Evolutionary conservation across 2,888 invertebrate genomes (phyloP).

Genomic region (Oxystoma pomonae): DNA sequence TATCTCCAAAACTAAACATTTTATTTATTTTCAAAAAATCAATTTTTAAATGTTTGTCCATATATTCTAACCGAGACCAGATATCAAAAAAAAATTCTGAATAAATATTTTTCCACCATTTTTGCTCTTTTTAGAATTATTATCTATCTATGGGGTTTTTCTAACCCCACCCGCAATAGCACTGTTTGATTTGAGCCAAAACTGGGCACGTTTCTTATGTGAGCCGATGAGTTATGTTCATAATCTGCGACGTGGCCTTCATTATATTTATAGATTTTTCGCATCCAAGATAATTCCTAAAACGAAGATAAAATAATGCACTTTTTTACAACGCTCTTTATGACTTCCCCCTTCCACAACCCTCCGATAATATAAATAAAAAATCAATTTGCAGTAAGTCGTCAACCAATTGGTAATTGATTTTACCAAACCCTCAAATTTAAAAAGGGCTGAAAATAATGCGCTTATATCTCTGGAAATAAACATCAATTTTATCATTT

Average conservation of each 20-base stretch:
- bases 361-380: neutral
- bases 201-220: neutral
- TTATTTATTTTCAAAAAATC: neutral
- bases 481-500: neutral
- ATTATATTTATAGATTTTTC: no score
- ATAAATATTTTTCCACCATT: neutral
- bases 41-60: neutral
- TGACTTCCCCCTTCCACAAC: neutral
- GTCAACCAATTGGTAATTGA: neutral
- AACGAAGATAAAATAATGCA: no score
- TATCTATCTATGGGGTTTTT: neutral
- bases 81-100: neutral
- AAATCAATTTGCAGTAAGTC: neutral
- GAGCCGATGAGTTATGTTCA: neutral
- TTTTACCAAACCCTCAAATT: neutral
- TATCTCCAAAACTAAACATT: neutral
- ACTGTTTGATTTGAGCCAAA: no score
- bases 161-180: no score
- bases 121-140: neutral
- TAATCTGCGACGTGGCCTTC: neutral
- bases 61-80: neutral
- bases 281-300: no score
- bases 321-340: no score
- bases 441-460: neutral
- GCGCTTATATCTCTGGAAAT: neutral